Conservation (phyloP, 2,113 vertebrate genomes). For the Proterorhinus semilunaris region DNA sequence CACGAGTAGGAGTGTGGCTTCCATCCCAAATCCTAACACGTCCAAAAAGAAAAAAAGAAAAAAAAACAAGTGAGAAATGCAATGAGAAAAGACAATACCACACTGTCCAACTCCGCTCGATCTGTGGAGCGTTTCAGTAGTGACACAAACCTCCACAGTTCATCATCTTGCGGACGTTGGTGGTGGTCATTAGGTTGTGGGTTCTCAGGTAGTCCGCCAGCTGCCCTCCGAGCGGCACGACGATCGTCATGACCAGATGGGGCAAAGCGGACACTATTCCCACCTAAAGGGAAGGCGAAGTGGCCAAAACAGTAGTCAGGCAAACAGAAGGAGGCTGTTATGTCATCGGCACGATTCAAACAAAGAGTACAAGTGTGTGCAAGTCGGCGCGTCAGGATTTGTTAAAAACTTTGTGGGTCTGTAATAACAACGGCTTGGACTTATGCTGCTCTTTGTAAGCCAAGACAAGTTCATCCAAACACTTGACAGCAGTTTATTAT, state of each 20-base stretch:
- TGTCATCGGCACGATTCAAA: neutral
- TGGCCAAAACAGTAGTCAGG: neutral
- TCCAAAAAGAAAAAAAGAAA: neutral
- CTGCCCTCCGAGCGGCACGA: slow-evolving; percentile 90
- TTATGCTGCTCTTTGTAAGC: too few relatives aligned
- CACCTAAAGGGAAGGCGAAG: slow-evolving; percentile 64
- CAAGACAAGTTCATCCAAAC: too few relatives aligned
- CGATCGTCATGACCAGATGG: slow-evolving; percentile 93
- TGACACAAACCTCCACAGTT: slow-evolving; percentile 86
- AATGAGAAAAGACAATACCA: neutral
- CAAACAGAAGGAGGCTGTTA: slow-evolving; percentile 2
- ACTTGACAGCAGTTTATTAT: too few relatives aligned
- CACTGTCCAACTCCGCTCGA: neutral
- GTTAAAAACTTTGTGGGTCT: neutral
- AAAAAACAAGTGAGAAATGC: neutral
- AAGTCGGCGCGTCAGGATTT: too few relatives aligned
- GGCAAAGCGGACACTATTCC: slow-evolving; percentile 88
- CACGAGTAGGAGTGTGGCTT: slow-evolving; percentile 87
- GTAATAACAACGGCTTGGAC: too few relatives aligned
- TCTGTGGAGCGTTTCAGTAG: neutral
- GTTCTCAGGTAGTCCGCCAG: slow-evolving; percentile 86
- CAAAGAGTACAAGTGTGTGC: neutral
- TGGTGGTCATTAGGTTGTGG: slow-evolving; percentile 88
- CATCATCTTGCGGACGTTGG: slow-evolving; percentile 92
- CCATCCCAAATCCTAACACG: slow-evolving; percentile 87